These are phyloP conservation scores for Hylaeus volcanicus DNA, from an alignment of 1,140 invertebrate genomes.

Conservation along the genomic window DNA sequence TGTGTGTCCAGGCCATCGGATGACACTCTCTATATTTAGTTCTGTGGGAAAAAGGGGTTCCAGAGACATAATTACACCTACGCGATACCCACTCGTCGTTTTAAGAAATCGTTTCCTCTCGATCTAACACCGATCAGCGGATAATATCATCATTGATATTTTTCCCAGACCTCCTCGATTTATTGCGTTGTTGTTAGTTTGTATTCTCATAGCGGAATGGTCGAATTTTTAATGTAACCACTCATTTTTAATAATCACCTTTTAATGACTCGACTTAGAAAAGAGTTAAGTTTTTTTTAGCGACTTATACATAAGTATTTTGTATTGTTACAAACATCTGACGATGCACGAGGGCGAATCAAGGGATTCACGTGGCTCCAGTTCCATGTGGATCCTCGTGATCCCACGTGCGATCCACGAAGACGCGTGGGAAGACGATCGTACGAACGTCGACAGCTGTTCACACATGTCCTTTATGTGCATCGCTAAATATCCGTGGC, in stretches of 20 bases:
- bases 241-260: no score
- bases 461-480: slow-evolving; percentile 69
- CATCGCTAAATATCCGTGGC: slow-evolving; percentile 32
- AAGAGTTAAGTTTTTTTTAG: no score
- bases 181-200: no score
- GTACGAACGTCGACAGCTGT: slow-evolving; percentile 67
- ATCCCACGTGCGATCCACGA: slow-evolving; percentile 59
- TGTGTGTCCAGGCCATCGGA: slow-evolving; percentile 64
- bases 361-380: slow-evolving; percentile 30
- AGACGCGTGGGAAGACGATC: slow-evolving; percentile 72
- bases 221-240: no score
- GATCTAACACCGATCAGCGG: not conserved
- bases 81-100: slow-evolving; percentile 9
- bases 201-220: no score
- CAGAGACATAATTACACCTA: slow-evolving; percentile 61
- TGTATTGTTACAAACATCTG: not conserved
- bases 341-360: slow-evolving; percentile 10
- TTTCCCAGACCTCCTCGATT: no score
- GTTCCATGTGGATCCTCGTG: slow-evolving; percentile 37
- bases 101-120: not conserved
- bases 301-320: slow-evolving; percentile 4
- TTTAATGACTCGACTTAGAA: no score
- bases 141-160: not conserved
- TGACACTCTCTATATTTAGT: slow-evolving; percentile 74
- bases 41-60: slow-evolving; percentile 71